Conservation (phyloP, 1,140 invertebrate genomes). For the Aphaenogaster ashmeadi region DNA sequence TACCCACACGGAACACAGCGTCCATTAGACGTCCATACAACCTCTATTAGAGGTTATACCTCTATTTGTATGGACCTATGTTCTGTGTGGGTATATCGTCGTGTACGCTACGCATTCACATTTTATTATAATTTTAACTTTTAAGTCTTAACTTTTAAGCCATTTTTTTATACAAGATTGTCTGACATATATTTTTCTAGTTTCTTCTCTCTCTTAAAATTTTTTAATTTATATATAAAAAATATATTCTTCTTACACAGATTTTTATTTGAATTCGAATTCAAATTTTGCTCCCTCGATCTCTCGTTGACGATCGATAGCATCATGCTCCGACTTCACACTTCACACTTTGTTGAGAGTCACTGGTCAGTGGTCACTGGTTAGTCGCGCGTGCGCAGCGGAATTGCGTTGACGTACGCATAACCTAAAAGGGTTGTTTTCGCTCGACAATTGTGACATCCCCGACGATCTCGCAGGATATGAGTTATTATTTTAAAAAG, state of each 20-base stretch:
- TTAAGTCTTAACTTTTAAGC: neutral
- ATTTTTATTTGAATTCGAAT: neutral
- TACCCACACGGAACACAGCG: too few species aligned
- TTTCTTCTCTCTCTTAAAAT: too few species aligned
- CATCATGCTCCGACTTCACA: neutral
- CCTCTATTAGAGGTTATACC: too few species aligned
- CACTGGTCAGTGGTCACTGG: neutral
- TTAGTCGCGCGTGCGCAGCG: neutral
- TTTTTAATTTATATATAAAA: neutral
- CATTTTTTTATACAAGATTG: neutral
- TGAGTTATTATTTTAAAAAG: slow-evolving; percentile 9
- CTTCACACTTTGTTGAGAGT: neutral
- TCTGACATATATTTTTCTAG: neutral
- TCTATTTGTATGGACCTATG: too few species aligned
- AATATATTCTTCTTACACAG: neutral
- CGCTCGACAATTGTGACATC: neutral
- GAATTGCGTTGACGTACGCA: neutral
- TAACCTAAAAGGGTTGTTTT: slow-evolving; percentile 48
- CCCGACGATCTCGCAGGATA: neutral
- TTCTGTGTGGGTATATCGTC: too few species aligned
- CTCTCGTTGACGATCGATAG: neutral
- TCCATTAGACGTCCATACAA: too few species aligned
- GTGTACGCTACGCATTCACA: neutral
- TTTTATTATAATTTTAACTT: neutral
- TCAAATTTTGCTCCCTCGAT: neutral